A percentile compares a stretch with the other conserved stretches of the same genome.
These are phyloP conservation scores for Tapirus terrestris DNA, from an alignment of 2,113 vertebrate species.

Conservation along the genomic window DNA sequence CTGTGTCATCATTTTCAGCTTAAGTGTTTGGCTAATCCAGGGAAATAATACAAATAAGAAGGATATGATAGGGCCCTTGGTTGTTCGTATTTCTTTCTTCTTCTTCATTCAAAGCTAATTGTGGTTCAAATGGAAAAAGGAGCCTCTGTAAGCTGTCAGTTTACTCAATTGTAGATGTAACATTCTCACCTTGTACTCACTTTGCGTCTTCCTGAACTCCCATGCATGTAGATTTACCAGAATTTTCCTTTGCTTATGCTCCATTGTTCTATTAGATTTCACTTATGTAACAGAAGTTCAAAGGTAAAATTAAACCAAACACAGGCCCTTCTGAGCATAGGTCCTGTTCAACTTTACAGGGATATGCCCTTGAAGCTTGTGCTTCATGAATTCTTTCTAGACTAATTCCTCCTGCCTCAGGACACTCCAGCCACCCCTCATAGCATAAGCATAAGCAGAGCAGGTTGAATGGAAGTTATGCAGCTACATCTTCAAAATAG, in stretches of 20 bases:
- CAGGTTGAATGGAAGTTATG: background rate
- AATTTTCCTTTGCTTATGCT: background rate
- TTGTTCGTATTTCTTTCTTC: background rate
- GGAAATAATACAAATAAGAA: background rate
- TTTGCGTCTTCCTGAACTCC: background rate
- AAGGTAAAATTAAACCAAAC: background rate
- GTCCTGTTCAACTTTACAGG: rapidly evolving
- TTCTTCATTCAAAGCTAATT: background rate
- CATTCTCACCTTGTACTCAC: background rate
- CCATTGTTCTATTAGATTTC: background rate
- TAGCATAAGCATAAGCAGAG: background rate
- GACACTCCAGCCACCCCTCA: background rate
- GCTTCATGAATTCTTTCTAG: background rate
- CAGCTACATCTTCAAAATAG: background rate
- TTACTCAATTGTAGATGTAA: background rate
- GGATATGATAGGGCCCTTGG: background rate
- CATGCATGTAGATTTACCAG: background rate
- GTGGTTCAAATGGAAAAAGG: background rate
- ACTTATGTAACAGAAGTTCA: background rate
- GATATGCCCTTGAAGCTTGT: background rate
- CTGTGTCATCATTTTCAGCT: background rate
- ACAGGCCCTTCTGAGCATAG: background rate
- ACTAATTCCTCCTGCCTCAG: background rate
- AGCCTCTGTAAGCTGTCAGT: background rate
- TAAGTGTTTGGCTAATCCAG: background rate